phyloP scores from a whole-genome alignment of 2,888 invertebrate genomes.

The Lycophotia porphyrea region DNA sequence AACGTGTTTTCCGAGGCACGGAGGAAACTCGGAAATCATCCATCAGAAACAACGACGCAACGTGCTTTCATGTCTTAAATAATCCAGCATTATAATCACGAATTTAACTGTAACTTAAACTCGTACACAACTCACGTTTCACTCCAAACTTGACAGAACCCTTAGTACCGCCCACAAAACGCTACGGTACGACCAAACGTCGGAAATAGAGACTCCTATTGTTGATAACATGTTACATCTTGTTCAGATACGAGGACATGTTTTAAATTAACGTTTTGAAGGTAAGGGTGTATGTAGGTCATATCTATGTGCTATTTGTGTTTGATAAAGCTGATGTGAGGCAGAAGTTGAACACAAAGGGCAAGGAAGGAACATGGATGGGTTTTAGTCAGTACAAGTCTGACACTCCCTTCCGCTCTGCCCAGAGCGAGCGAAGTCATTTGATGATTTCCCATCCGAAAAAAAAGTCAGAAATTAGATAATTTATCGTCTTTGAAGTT shows the following conservation, averaged over 20 bases:
- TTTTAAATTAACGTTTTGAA: constrained; percentile 40
- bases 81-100: background rate
- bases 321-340: background rate
- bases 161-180: constrained; percentile 35
- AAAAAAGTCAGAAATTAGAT: no score
- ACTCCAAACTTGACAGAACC: background rate
- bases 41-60: no score
- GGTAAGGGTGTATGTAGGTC: constrained; percentile 46
- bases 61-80: no score
- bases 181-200: constrained; percentile 17
- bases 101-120: background rate
- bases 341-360: no score
- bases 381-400: no score
- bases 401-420: no score
- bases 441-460: no score
- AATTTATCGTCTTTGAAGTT: no score
- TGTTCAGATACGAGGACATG: constrained; percentile 35
- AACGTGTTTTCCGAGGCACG: no score
- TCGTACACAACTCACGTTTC: background rate
- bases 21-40: no score
- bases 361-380: no score
- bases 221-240: constrained; percentile 36
- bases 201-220: constrained; percentile 47
- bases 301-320: background rate
- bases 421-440: no score